Percentiles rank a stretch among this genome's conserved stretches.
Conservation (phyloP, 2,113 vertebrate genomes). For the zebrafish (Danio rerio) region GRCz12tu NC_133191.1:26373001-26373500, state of each 20-base stretch:
- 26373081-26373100: conserved; percentile 74
- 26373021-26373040: conserved; percentile 74
- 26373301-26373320: conserved; percentile 22
- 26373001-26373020: conserved; percentile 77
- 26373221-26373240: conserved; percentile 58
- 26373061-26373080: conserved; percentile 73
- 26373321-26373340: conserved; percentile 66
- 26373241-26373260: conserved; percentile 49
- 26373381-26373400: conserved; percentile 75
- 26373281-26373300: conserved; percentile 19
- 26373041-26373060: conserved; percentile 70
- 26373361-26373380: conserved; percentile 72
- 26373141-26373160: conserved; percentile 48
- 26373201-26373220: conserved; percentile 56
- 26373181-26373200: conserved; percentile 49
- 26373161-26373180: conserved; percentile 56
- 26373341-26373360: conserved; percentile 74
- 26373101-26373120: conserved; percentile 71
- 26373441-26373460: neutral
- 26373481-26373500: neutral
- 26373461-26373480: neutral
- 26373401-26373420: conserved; percentile 62
- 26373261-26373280: conserved; percentile 55
- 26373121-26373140: conserved; percentile 54
- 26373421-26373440: conserved; percentile 19